Conservation (phyloP, 2,113 vertebrate species). For the Chloropsis hardwickii region DNA sequence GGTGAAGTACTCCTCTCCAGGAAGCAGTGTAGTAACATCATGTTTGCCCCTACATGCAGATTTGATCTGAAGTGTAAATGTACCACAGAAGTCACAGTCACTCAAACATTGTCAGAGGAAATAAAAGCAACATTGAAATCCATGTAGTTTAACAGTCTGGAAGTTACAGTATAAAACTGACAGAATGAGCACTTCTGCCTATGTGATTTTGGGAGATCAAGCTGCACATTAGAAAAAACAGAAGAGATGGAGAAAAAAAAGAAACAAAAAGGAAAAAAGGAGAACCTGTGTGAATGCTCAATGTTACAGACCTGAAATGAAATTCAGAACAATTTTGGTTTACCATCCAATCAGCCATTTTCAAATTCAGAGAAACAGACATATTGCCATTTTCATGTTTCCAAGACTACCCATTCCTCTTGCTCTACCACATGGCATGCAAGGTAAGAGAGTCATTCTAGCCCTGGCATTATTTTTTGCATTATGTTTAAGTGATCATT, state of each 20-base stretch:
- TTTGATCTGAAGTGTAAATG: constrained; percentile 45
- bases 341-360: neutral
- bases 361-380: constrained; percentile 9
- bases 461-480: neutral
- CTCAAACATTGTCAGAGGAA: neutral
- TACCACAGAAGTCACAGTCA: constrained; percentile 1
- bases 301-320: constrained; percentile 8
- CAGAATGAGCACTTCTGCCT: neutral
- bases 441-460: neutral
- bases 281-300: neutral
- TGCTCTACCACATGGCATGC: neutral
- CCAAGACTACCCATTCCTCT: neutral
- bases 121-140: constrained; percentile 29
- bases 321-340: constrained; percentile 29
- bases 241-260: neutral
- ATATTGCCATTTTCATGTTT: neutral
- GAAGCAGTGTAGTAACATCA: neutral
- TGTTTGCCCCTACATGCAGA: neutral
- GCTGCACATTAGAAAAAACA: neutral
- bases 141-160: constrained; percentile 48
- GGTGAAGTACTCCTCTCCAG: neutral
- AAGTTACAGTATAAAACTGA: constrained; percentile 18
- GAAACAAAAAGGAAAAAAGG: neutral
- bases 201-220: constrained; percentile 2
- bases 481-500: neutral